A percentile compares a stretch with the other conserved stretches of the same genome.
Conservation (phyloP, 2,797 vertebrate genomes). For the Characodon lateralis region DNA sequence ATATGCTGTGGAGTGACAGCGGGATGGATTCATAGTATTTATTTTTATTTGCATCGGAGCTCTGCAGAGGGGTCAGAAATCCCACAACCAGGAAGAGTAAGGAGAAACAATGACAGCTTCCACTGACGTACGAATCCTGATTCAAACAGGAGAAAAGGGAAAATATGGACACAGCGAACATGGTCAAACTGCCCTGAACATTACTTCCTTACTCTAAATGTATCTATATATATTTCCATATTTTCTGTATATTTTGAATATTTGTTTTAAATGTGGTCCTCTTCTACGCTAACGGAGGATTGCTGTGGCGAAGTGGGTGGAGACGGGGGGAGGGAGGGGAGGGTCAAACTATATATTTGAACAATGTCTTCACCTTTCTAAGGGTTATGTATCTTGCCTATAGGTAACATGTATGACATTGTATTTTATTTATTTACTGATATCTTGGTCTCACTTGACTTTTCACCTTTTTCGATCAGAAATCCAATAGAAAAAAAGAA, state of each 20-base stretch:
- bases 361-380: slow-evolving; percentile 77
- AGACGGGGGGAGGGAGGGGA: slow-evolving; percentile 17
- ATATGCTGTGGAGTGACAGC: slow-evolving; percentile 67
- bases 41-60: slow-evolving; percentile 77
- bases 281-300: slow-evolving; percentile 66
- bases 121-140: slow-evolving; percentile 58
- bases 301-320: slow-evolving; percentile 49
- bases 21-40: slow-evolving; percentile 75
- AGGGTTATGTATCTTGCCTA: slow-evolving; percentile 73
- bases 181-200: slow-evolving; percentile 78
- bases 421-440: slow-evolving; percentile 77
- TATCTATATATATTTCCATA: slow-evolving; percentile 84
- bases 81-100: slow-evolving; percentile 31
- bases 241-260: slow-evolving; percentile 90
- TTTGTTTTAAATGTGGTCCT: slow-evolving; percentile 85
- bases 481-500: slow-evolving; percentile 12
- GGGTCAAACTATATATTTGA: slow-evolving; percentile 65
- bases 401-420: slow-evolving; percentile 68
- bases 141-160: slow-evolving; percentile 50
- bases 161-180: slow-evolving; percentile 61
- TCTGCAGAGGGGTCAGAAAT: slow-evolving; percentile 65
- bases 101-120: slow-evolving; percentile 45
- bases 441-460: slow-evolving; percentile 69
- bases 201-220: slow-evolving; percentile 79
- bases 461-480: slow-evolving; percentile 73